Evolutionary conservation across 2,888 invertebrate species (phyloP).

Genomic region (Lamellibrachia satsuma): DNA sequence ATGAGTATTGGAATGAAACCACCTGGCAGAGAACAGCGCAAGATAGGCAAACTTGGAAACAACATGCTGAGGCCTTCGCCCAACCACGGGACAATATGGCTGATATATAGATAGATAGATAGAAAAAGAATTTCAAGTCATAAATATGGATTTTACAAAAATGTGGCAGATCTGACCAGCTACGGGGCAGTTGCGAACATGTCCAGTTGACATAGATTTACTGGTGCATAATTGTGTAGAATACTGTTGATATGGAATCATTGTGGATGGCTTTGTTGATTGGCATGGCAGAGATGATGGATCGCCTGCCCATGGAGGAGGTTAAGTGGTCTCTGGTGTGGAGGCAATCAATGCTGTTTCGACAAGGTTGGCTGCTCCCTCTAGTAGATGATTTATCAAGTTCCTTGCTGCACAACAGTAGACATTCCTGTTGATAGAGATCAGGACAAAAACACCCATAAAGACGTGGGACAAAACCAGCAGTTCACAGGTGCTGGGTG

Average conservation of each 20-base stretch:
- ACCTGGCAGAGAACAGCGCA: too few relatives aligned
- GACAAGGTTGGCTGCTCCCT: slow-evolving; percentile 17
- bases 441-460: not conserved
- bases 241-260: not conserved
- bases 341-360: not conserved
- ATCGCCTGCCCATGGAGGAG: not conserved
- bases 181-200: not conserved
- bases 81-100: too few relatives aligned
- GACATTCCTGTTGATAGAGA: not conserved
- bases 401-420: not conserved
- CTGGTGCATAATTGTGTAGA: not conserved
- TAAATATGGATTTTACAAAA: too few relatives aligned
- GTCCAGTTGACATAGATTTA: not conserved
- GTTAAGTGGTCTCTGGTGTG: not conserved
- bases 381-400: not conserved
- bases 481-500: not conserved
- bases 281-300: not conserved
- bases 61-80: too few relatives aligned
- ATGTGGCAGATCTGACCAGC: not conserved
- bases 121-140: too few relatives aligned
- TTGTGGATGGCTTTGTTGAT: not conserved
- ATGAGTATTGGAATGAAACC: too few relatives aligned
- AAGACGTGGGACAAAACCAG: too few relatives aligned
- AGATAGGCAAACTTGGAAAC: too few relatives aligned
- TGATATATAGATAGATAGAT: too few relatives aligned